Base-by-base conservation (phyloP, 2,888 invertebrate genomes). In the Punctoribates punctum region DNA sequence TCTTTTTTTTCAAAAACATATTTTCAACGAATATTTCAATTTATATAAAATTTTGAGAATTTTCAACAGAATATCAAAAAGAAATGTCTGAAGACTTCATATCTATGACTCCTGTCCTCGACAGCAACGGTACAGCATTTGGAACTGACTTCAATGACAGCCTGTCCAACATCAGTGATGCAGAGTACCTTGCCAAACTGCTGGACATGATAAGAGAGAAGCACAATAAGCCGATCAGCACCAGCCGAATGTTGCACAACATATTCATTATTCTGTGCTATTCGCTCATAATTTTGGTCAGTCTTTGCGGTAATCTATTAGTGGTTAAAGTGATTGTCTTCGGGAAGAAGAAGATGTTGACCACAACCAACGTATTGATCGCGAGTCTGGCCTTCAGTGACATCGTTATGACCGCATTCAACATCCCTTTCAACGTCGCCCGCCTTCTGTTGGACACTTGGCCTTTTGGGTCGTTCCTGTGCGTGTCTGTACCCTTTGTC, bases 331-430 rank as follows among this genome's bases (percentile, higher is more conserved):
- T 87, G 9, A 86, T 88, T 1, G 82, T 85, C 42, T 86, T 86
- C 80, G 42, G 42, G 6, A 83, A 85, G 48, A 42, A 38, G 79
- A 81, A 84, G 73, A 86, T 87, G 85, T 86, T 87, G 79, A 86
- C 86, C 0, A 84, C 87, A 70, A 87, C 87, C 0, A 87, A 87
- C 80, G 85, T 86, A 23, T 87, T 87, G 81, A 85, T 87, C 75
- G 85, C 86, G 15, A 87, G 87, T 80, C 82, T 87, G 77, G 87
- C 87, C 2, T 81, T 86, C 6, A 86, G 86, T 0, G 82, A 83
- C 77, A 78, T 83, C 5, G 76, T 83, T 29, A 82, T 83, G 81
- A 83, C 82, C 0, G 81, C 82, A 17, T 81, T 85, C 67, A 85
- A 85, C 79, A 84, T 86, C 27, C 85, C 85, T 0, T 84, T 86